Evolutionary conservation across 2,888 invertebrate species (phyloP), one percentile per base, ranked within the genome.

Genomic region (Aspidiotus destructor): DNA sequence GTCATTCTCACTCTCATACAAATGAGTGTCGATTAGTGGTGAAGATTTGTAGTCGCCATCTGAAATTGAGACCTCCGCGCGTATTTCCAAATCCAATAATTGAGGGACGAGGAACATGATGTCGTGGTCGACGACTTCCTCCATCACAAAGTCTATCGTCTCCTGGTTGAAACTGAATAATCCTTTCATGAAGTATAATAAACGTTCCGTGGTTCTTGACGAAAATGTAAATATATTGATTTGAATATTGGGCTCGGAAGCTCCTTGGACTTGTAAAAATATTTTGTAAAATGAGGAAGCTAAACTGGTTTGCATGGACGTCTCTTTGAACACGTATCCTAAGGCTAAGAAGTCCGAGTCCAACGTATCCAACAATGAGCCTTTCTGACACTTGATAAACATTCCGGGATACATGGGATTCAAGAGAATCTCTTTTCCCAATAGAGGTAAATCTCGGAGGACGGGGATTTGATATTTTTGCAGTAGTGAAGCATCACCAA

Each of bases 201-300:
- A 7, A 13, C 61, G 48, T 42, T n/a, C 17, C 10, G 42, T 40
- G 42, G 42, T 61, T 13, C 53, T 44, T 41, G 53, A 53, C 8
- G 68, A 68, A 28, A 68, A 68, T 7, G 48, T 55, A 7, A 44
- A 42, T 13, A 68, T 61, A 54, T 55, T 68, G 13, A 68, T 16
- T 15, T 41, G 11, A n/a, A 68, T 55, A 42, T 68, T 68, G 16
- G 68, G 53, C 15, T 61, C 54, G 7, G 11, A 41, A 9, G 68
- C 15, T 2, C 42, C 61, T 44, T 65, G 48, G 53, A 68, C 52
- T 41, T 54, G 42, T 44, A 68, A 28, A 9, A 48, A 52, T 11
- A 62, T 62, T 17, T 68, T 68, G 16, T 52, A 68, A 15, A 53
- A 62, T 42, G 54, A 42, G 1, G 44, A 15, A 41, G 42, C 16